A percentile compares a stretch with the other conserved stretches of the same genome.
Evolutionary conservation across 2,113 vertebrate genomes (phyloP).

Genomic region (Thunnus maccoyii): DNA sequence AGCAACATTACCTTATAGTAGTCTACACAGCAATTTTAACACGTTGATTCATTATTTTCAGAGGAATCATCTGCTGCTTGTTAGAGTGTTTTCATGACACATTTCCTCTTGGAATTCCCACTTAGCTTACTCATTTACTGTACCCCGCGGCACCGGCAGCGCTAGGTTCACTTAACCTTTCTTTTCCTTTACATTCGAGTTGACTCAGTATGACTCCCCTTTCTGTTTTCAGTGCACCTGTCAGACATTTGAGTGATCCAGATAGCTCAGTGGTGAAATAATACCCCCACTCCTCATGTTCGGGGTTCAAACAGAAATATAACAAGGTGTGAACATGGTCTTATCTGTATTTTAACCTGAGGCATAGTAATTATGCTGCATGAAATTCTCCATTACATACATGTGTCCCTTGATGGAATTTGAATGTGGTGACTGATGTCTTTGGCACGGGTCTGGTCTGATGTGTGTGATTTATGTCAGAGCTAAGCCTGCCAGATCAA

Average conservation of each 20-base stretch:
- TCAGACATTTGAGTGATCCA: constrained; percentile 39
- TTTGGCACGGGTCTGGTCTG: constrained; percentile 61
- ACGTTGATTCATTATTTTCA: constrained; percentile 67
- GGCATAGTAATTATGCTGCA: constrained; percentile 51
- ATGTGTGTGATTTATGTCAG: constrained; percentile 72
- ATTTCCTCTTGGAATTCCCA: constrained; percentile 76
- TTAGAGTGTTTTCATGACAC: constrained; percentile 76
- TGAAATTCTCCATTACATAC: constrained; percentile 55
- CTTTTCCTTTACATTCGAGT: constrained; percentile 56
- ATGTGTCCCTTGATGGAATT: constrained; percentile 64
- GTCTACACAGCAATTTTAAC: constrained; percentile 54
- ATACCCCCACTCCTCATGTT: constrained; percentile 23
- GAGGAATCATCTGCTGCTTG: constrained; percentile 73
- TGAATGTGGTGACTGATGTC: constrained; percentile 67
- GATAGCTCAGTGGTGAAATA: constrained; percentile 46
- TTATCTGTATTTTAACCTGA: constrained; percentile 54
- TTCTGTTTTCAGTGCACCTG: constrained; percentile 67
- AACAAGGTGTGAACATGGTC: constrained; percentile 54
- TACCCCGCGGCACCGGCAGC: constrained; percentile 43
- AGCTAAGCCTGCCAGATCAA: constrained; percentile 56
- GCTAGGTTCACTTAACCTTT: constrained; percentile 40
- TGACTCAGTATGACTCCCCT: constrained; percentile 54
- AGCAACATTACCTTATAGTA: constrained; percentile 57
- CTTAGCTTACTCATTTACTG: constrained; percentile 62
- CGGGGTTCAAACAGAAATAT: constrained; percentile 38